These are phyloP conservation scores for Andrena bicolor DNA, from an alignment of 2,888 invertebrate species.

Conservation along the genomic window DNA sequence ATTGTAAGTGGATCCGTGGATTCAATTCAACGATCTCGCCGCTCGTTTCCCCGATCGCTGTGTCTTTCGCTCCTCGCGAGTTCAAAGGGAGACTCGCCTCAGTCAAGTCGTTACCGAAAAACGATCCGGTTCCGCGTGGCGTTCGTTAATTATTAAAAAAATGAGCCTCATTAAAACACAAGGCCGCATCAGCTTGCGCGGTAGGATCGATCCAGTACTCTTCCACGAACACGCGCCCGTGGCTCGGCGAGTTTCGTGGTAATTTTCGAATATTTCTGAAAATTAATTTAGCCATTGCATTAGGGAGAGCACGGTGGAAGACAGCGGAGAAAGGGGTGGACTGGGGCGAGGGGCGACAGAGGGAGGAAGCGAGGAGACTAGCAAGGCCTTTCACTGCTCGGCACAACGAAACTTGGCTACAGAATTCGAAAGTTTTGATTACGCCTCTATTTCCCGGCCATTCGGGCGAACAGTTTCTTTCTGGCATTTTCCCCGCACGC, in stretches of 20 bases:
- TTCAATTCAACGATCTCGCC: neutral
- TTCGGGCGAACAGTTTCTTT: conserved; percentile 63
- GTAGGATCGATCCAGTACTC: conserved; percentile 29
- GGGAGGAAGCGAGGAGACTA: conserved; percentile 1
- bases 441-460: conserved; percentile 49
- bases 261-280: conserved; percentile 59
- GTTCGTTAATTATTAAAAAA: conserved; percentile 44
- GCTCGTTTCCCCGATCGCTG: neutral
- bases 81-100: neutral
- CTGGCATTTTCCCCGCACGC: neutral
- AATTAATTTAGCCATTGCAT: conserved; percentile 52
- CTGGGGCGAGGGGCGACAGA: neutral
- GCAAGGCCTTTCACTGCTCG: conserved; percentile 30
- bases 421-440: conserved; percentile 67
- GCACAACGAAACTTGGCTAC: conserved; percentile 45
- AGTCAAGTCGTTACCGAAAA: neutral
- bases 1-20: no score
- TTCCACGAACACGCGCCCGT: neutral
- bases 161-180: conserved; percentile 42
- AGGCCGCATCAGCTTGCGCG: conserved; percentile 16
- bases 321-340: neutral
- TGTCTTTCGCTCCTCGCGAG: neutral
- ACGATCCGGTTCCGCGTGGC: conserved; percentile 3
- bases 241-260: conserved; percentile 23
- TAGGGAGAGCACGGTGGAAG: neutral